Evolutionary conservation across 1,140 invertebrate species (phyloP).

Genomic region (Cheumatopsyche charites): DNA sequence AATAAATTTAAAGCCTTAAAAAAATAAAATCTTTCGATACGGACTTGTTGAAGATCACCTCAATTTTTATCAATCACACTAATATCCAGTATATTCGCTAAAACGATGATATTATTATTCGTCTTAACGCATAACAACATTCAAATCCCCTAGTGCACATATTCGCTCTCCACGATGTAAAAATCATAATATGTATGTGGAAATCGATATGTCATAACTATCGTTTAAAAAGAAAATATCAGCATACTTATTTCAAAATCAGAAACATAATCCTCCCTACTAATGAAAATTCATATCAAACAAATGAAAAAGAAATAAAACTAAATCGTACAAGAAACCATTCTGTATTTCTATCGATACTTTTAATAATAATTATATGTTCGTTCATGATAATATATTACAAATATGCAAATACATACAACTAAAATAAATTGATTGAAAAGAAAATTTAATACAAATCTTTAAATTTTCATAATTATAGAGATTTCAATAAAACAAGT

Average conservation of each 20-base stretch:
- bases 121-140: not conserved
- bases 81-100: not conserved
- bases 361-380: not conserved
- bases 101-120: not conserved
- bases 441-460: too few relatives aligned
- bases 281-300: not conserved
- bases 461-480: too few relatives aligned
- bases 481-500: too few relatives aligned
- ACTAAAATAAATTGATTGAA: too few relatives aligned
- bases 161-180: not conserved
- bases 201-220: too few relatives aligned
- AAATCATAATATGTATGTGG: not conserved
- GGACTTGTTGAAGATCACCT: slow-evolving; percentile 37
- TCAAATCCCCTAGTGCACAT: slow-evolving; percentile 12
- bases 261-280: too few relatives aligned
- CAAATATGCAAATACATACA: not conserved
- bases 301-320: not conserved
- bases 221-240: too few relatives aligned
- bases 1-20: slow-evolving; percentile 37
- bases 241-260: not conserved
- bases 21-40: slow-evolving; percentile 38
- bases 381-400: slow-evolving; percentile 2
- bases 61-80: too few relatives aligned
- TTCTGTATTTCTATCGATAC: slow-evolving; percentile 3
- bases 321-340: not conserved